A percentile compares a stretch with the other conserved stretches of the same genome.
These are phyloP conservation scores for Phrynocephalus vlangalii DNA, from an alignment of 2,797 vertebrate genomes.

Conservation along the genomic window DNA sequence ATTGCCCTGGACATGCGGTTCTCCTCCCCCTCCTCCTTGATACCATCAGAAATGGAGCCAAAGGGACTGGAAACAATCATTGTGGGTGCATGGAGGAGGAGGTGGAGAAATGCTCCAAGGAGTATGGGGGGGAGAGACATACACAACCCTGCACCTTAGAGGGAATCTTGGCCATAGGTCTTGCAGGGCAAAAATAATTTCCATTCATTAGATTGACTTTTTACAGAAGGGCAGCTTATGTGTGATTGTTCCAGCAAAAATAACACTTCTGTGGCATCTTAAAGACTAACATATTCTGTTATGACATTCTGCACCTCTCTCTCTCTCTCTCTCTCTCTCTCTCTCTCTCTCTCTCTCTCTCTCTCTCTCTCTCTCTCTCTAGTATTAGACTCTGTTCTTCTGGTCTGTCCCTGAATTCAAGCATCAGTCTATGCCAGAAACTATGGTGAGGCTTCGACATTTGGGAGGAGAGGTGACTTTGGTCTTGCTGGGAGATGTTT, in stretches of 20 bases:
- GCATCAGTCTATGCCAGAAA: not conserved
- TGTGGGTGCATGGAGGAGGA: too few species aligned
- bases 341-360: too few species aligned
- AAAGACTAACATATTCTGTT: not conserved
- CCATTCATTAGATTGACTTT: not conserved
- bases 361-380: not conserved
- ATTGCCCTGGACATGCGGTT: too few species aligned
- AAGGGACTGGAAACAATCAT: too few species aligned
- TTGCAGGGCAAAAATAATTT: too few species aligned
- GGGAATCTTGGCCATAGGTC: too few species aligned
- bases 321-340: too few species aligned
- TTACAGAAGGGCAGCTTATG: not conserved
- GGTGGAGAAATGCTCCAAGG: too few species aligned
- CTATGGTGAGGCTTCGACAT: not conserved
- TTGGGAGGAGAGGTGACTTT: not conserved
- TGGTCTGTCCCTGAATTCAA: not conserved
- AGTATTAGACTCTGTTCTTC: not conserved
- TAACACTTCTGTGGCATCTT: not conserved
- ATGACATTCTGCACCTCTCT: not conserved
- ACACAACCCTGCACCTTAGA: too few species aligned
- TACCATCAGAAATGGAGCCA: too few species aligned
- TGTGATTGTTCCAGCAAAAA: not conserved
- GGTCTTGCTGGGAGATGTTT: not conserved
- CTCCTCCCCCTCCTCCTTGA: too few species aligned
- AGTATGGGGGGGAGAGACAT: too few species aligned